Percentiles rank a stretch among this genome's conserved stretches.
Evolutionary conservation across 2,113 vertebrate genomes (phyloP).

Genomic region (Chinchilla lanigera): DNA sequence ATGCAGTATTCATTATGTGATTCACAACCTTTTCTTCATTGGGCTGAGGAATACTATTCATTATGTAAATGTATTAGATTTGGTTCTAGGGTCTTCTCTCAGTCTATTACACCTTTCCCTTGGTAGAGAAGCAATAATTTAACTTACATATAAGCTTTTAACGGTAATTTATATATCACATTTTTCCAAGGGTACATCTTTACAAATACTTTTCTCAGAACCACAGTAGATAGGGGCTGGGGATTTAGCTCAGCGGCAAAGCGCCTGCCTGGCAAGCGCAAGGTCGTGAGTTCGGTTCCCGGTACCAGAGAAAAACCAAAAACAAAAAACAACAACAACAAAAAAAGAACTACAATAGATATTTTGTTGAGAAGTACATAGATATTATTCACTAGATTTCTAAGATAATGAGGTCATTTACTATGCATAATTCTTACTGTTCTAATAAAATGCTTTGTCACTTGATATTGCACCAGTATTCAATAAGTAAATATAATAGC

Average conservation of each 20-base stretch:
- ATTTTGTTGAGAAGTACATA: not conserved
- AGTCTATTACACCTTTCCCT: not conserved
- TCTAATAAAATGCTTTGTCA: not conserved
- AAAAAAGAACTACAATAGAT: too few species aligned
- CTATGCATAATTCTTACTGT: not conserved
- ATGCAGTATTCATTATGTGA: not conserved
- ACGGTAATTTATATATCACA: not conserved
- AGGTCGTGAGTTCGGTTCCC: too few species aligned
- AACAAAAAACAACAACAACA: too few species aligned
- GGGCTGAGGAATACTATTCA: not conserved
- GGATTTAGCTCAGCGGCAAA: too few species aligned
- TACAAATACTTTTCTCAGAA: not conserved
- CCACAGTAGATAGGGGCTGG: too few species aligned
- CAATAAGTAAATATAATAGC: too few species aligned
- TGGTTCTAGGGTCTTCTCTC: not conserved
- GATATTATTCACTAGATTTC: not conserved
- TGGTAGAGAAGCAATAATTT: not conserved
- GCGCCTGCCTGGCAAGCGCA: too few species aligned
- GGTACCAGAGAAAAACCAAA: too few species aligned
- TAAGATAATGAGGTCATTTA: not conserved
- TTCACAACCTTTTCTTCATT: not conserved
- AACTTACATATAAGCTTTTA: not conserved
- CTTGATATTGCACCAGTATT: not conserved
- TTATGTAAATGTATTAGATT: not conserved
- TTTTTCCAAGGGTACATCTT: not conserved